Conservation (phyloP, 2,888 invertebrate genomes). For the Xanthia icteritia region DNA sequence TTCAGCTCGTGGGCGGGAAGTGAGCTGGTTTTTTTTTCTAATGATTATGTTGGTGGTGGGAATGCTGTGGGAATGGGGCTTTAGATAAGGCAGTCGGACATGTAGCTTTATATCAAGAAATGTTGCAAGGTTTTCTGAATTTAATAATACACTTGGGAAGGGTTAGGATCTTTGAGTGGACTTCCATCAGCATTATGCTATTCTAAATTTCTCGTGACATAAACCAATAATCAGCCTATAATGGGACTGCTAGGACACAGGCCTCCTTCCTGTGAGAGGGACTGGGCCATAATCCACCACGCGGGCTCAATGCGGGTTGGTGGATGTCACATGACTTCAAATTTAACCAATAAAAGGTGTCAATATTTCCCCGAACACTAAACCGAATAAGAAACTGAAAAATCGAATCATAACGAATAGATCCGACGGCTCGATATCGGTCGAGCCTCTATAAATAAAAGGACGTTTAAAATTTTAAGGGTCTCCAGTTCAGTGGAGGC, state of each 20-base stretch:
- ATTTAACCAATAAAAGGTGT: conserved; percentile 33
- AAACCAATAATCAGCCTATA: not conserved
- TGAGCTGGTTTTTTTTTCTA: conserved; percentile 9
- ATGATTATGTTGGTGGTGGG: not conserved
- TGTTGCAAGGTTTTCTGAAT: not conserved
- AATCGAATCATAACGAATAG: conserved; percentile 83
- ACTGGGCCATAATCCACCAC: not conserved
- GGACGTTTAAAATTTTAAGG: conserved; percentile 89
- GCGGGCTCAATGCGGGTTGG: not conserved
- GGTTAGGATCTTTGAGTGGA: not conserved
- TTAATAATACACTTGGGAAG: conserved; percentile 5
- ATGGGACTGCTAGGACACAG: not conserved
- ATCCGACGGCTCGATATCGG: conserved; percentile 80
- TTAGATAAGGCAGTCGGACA: conserved; percentile 15
- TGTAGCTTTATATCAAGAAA: not conserved
- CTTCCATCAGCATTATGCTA: not conserved
- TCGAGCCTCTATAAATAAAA: conserved; percentile 87
- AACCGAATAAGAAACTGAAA: conserved; percentile 63
- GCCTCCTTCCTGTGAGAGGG: not conserved
- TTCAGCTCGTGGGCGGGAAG: conserved; percentile 43
- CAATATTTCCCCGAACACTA: conserved; percentile 42
- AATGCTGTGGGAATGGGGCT: conserved; percentile 1
- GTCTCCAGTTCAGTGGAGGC: conserved; percentile 80
- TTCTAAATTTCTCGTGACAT: not conserved
- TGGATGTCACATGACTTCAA: not conserved